These are phyloP conservation scores for Caenorhabditis imperialis DNA, from an alignment of 2,888 invertebrate species.

Conservation along the genomic window DNA sequence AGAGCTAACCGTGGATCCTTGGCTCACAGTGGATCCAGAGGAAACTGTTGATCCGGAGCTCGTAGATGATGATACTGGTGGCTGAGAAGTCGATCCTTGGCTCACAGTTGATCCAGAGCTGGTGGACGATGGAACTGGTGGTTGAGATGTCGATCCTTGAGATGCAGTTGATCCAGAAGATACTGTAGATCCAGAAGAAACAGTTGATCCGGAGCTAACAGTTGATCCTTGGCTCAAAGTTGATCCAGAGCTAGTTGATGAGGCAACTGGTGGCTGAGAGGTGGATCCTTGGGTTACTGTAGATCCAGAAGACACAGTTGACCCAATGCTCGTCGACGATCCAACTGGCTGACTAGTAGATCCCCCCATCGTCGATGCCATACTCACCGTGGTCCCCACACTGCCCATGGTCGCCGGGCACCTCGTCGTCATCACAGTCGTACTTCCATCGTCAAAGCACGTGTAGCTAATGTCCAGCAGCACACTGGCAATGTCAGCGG, in stretches of 20 bases:
- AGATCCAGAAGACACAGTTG: neutral
- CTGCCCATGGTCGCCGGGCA: constrained; percentile 7
- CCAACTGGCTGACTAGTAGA: neutral
- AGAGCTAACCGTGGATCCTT: neutral
- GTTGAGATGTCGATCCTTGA: neutral
- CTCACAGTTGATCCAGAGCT: too few relatives aligned
- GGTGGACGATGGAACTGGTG: too few relatives aligned
- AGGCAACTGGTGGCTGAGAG: constrained; percentile 5
- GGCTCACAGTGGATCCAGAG: neutral
- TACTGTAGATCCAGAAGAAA: neutral
- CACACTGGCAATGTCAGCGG: constrained; percentile 19
- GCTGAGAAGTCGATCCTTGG: neutral
- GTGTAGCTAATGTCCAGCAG: constrained; percentile 22
- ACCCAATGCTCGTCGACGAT: neutral
- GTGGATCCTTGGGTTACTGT: neutral
- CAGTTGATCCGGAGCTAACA: too few relatives aligned
- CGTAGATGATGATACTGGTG: neutral
- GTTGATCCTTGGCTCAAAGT: neutral
- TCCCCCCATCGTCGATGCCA: neutral
- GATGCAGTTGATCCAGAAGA: neutral
- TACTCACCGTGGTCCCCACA: neutral
- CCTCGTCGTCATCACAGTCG: constrained; percentile 23
- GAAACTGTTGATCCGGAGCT: too few relatives aligned
- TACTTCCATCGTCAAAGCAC: constrained; percentile 30
- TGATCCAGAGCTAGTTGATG: neutral